These are phyloP conservation scores for Phataginus tricuspis DNA, from an alignment of 2,797 vertebrate species.

Conservation along the genomic window DNA sequence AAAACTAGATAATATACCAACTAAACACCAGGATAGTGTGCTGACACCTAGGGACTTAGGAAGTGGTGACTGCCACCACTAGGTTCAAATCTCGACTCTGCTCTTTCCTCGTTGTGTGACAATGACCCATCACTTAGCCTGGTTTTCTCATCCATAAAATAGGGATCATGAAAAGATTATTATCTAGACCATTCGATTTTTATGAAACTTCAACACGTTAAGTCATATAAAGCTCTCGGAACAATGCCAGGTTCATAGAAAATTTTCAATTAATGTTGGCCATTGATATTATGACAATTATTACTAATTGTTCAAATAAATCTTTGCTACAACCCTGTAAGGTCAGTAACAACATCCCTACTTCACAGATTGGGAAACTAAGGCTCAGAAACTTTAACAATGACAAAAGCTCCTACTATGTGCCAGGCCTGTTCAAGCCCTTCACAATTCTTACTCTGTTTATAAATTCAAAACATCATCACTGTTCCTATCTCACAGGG, in stretches of 20 bases:
- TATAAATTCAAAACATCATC: background rate
- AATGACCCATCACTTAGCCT: background rate
- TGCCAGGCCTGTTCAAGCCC: background rate
- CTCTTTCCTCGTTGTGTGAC: background rate
- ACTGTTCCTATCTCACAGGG: background rate
- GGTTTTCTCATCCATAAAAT: background rate
- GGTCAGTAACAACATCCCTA: background rate
- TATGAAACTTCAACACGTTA: conserved; percentile 14
- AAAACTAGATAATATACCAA: background rate
- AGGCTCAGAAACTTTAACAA: background rate
- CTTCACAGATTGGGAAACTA: background rate
- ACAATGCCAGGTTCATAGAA: background rate
- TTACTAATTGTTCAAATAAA: background rate
- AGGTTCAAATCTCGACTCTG: background rate
- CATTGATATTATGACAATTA: background rate
- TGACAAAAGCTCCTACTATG: background rate
- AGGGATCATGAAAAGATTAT: background rate
- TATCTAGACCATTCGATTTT: background rate
- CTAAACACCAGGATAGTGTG: background rate
- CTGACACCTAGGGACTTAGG: background rate
- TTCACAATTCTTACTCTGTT: background rate
- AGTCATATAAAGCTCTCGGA: background rate
- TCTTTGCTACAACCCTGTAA: background rate
- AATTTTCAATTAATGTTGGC: background rate
- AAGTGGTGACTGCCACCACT: background rate